phyloP scores from a whole-genome alignment of 2,888 invertebrate species.

The Lasius platythorax region DNA sequence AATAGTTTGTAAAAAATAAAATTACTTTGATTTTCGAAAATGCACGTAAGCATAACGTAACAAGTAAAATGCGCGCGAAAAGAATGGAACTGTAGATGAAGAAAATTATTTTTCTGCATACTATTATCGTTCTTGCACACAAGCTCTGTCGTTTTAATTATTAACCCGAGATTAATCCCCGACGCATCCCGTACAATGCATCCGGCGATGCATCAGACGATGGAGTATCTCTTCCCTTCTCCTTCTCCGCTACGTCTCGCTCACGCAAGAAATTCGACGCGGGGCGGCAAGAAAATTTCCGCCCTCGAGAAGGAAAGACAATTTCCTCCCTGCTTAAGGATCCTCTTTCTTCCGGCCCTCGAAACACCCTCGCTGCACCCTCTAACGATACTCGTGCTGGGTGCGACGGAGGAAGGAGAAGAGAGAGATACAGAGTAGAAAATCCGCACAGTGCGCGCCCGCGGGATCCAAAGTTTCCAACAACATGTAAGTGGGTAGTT shows the following conservation, averaged over 20 bases:
- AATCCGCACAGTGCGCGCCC: conserved; percentile 61
- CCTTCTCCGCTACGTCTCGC: neutral
- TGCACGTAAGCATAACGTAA: neutral
- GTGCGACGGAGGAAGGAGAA: conserved; percentile 20
- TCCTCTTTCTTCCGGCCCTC: conserved; percentile 47
- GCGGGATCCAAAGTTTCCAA: conserved; percentile 68
- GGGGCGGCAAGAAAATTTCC: conserved; percentile 54
- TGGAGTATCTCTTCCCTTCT: neutral
- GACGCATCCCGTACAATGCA: conserved; percentile 26
- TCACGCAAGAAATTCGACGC: conserved; percentile 47
- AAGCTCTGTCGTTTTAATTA: conserved; percentile 37
- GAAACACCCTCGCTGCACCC: conserved; percentile 46
- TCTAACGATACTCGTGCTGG: conserved; percentile 62
- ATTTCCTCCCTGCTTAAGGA: conserved; percentile 55
- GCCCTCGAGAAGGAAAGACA: conserved; percentile 49
- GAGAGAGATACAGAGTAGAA: conserved; percentile 37
- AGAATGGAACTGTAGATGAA: neutral
- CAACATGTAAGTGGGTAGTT: conserved; percentile 73
- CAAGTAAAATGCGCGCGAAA: neutral
- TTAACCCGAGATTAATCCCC: conserved; percentile 39
- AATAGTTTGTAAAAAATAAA: neutral
- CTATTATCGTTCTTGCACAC: neutral
- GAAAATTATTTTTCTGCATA: neutral
- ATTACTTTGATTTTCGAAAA: neutral
- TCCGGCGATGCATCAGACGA: conserved; percentile 21